These are phyloP conservation scores for Busseola fusca DNA, from an alignment of 2,888 invertebrate genomes.

Conservation along the genomic window DNA sequence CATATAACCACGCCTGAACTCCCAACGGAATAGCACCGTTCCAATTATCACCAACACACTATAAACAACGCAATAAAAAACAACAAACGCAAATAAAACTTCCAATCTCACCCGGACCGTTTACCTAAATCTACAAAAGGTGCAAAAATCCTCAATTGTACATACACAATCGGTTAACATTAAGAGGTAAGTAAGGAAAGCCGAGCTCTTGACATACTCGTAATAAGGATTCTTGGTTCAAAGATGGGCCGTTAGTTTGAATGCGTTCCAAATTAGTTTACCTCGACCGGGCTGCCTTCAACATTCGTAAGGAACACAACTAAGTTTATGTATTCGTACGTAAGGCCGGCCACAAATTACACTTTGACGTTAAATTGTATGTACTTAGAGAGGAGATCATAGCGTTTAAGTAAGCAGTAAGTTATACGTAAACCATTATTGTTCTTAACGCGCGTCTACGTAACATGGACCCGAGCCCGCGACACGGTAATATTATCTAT, in stretches of 20 bases:
- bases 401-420: slow-evolving; percentile 44
- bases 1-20: not conserved
- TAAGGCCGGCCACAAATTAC: slow-evolving; percentile 57
- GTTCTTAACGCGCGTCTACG: slow-evolving; percentile 20
- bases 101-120: slow-evolving; percentile 44
- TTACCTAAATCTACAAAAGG: slow-evolving; percentile 47
- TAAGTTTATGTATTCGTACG: slow-evolving; percentile 57
- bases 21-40: slow-evolving; percentile 28
- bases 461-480: slow-evolving; percentile 16
- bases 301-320: slow-evolving; percentile 57
- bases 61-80: slow-evolving; percentile 45
- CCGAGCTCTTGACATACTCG: slow-evolving; percentile 54
- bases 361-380: slow-evolving; percentile 53
- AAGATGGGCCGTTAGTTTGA: slow-evolving; percentile 73
- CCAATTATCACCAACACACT: slow-evolving; percentile 48
- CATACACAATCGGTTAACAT: slow-evolving; percentile 39
- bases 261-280: slow-evolving; percentile 80
- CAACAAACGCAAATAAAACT: slow-evolving; percentile 45
- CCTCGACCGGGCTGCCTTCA: slow-evolving; percentile 63
- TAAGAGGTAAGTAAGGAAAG: slow-evolving; percentile 44
- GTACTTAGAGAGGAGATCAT: slow-evolving; percentile 45
- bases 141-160: slow-evolving; percentile 48
- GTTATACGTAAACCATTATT: slow-evolving; percentile 39
- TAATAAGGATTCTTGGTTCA: slow-evolving; percentile 70
- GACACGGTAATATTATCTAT: no score